Evolutionary conservation across 2,888 invertebrate species (phyloP).

Genomic region (Drymonia ruficornis): DNA sequence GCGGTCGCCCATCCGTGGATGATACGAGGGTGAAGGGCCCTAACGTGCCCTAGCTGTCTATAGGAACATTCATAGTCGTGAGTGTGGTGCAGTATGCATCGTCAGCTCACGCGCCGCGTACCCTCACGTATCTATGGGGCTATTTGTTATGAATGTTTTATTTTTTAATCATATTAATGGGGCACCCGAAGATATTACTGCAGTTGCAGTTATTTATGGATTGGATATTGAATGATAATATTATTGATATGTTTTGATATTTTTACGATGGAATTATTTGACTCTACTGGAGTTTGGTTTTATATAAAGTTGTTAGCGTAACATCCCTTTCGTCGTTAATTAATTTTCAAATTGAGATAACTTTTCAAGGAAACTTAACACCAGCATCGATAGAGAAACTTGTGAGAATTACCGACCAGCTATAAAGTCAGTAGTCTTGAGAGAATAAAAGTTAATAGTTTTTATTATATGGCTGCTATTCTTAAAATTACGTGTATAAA

Average conservation of each 20-base stretch:
- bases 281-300: no score
- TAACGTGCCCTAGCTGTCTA: constrained; percentile 48
- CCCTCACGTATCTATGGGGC: constrained; percentile 24
- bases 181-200: background rate
- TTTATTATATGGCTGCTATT: background rate
- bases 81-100: constrained; percentile 50
- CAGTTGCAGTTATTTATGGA: background rate
- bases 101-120: constrained; percentile 28
- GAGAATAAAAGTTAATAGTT: constrained; percentile 1
- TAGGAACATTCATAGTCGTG: constrained; percentile 42
- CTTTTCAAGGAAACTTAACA: background rate
- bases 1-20: constrained; percentile 71
- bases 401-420: background rate
- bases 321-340: background rate
- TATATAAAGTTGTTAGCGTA: background rate
- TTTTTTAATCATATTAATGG: constrained; percentile 44
- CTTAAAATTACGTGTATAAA: background rate
- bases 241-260: background rate
- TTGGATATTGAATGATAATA: background rate
- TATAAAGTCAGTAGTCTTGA: background rate
- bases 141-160: constrained; percentile 45
- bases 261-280: no score
- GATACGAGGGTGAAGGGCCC: constrained; percentile 64
- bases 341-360: background rate
- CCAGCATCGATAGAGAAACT: background rate